phyloP scores from a whole-genome alignment of 2,888 invertebrate genomes.

The Hedya salicella region DNA sequence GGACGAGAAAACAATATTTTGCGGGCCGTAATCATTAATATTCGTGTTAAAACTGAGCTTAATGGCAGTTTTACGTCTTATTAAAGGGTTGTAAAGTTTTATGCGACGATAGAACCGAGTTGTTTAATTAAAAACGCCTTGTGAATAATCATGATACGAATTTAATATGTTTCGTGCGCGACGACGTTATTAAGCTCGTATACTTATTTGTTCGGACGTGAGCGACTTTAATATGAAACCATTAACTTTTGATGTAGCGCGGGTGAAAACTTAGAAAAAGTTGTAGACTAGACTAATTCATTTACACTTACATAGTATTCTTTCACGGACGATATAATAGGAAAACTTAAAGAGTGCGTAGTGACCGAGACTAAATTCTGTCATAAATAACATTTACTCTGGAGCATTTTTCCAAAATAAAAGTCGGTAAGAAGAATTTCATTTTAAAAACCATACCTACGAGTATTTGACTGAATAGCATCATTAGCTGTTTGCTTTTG shows the following conservation, averaged over 20 bases:
- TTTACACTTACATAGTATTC: neutral
- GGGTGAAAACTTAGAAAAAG: constrained; percentile 5
- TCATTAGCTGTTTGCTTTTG: constrained; percentile 20
- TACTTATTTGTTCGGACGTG: constrained; percentile 49
- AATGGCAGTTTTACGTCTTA: constrained; percentile 79
- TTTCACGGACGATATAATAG: neutral
- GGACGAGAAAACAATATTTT: constrained; percentile 57
- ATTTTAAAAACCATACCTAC: neutral
- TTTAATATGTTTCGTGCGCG: constrained; percentile 65
- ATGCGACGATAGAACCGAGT: constrained; percentile 69
- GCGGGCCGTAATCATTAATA: constrained; percentile 78
- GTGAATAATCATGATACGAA: constrained; percentile 77
- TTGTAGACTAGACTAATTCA: constrained; percentile 2
- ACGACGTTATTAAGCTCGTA: constrained; percentile 51
- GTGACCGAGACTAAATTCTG: neutral
- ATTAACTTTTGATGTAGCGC: constrained; percentile 43
- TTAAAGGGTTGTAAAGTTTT: constrained; percentile 84
- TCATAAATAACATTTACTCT: neutral
- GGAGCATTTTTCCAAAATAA: too few species aligned
- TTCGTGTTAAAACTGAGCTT: constrained; percentile 73
- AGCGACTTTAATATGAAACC: constrained; percentile 44
- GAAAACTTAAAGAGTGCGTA: neutral
- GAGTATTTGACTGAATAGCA: neutral
- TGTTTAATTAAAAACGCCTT: constrained; percentile 82
- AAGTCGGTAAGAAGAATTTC: neutral